A percentile compares a stretch with the other conserved stretches of the same genome.
These are phyloP conservation scores for Brachionus manjavacas DNA, from an alignment of 1,140 invertebrate genomes.

Conservation along the genomic window DNA sequence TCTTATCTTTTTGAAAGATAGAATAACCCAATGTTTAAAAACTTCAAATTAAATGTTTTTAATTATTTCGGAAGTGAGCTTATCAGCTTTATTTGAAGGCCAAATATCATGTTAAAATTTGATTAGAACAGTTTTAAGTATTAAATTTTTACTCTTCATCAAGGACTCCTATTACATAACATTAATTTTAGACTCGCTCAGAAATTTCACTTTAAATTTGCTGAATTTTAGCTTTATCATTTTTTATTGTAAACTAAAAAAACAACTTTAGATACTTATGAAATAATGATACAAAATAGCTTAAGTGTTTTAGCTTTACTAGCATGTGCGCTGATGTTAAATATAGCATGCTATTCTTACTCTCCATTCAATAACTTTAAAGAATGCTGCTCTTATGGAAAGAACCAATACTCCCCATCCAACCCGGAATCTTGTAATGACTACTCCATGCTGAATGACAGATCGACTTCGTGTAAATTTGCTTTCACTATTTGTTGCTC, in stretches of 20 bases:
- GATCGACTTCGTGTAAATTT: conserved; percentile 22
- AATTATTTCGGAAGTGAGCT: neutral
- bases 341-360: neutral
- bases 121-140: conserved; percentile 5
- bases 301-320: neutral
- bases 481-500: conserved; percentile 50
- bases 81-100: neutral
- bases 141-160: neutral
- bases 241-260: neutral
- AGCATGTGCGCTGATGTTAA: neutral
- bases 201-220: neutral
- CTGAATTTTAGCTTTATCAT: neutral
- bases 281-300: neutral
- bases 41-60: neutral
- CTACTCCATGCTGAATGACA: neutral
- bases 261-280: neutral
- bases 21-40: neutral
- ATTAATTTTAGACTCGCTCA: neutral
- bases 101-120: neutral
- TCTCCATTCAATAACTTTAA: conserved; percentile 16
- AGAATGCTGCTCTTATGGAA: conserved; percentile 1
- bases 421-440: conserved; percentile 4
- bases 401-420: neutral
- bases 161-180: neutral
- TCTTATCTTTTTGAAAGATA: neutral